phyloP scores from a whole-genome alignment of 2,888 invertebrate species.

The Sminthurinus aureus region DNA sequence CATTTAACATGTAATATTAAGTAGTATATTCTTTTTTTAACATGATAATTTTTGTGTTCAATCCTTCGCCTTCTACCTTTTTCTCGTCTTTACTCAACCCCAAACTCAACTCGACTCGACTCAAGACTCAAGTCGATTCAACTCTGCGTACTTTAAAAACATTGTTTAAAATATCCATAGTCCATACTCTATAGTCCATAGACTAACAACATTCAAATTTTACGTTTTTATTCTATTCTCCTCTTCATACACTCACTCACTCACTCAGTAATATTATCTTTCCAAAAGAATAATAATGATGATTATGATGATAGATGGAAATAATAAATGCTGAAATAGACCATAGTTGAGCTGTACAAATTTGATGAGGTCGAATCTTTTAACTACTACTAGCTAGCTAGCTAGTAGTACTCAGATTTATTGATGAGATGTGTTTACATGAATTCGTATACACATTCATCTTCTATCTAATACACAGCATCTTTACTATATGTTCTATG shows the following conservation, averaged over 20 bases:
- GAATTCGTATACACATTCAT: neutral
- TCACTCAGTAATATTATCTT: conserved; percentile 35
- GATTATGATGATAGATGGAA: too few relatives aligned
- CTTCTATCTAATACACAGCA: neutral
- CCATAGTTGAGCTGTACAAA: conserved; percentile 39
- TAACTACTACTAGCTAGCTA: conserved; percentile 7
- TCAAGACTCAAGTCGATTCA: conserved; percentile 36
- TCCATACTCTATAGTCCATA: too few relatives aligned
- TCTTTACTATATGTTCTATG: neutral
- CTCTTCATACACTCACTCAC: neutral
- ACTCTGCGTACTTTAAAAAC: neutral
- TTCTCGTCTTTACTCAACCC: conserved; percentile 15
- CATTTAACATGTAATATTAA: too few relatives aligned
- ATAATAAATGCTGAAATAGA: conserved; percentile 42
- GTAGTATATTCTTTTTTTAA: conserved; percentile 28
- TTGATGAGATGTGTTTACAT: neutral
- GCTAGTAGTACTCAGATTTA: neutral
- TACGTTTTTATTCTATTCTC: neutral
- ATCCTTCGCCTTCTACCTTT: conserved; percentile 20
- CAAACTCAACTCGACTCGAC: conserved; percentile 33
- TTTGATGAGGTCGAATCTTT: conserved; percentile 46
- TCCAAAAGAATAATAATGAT: conserved; percentile 38
- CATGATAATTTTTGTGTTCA: conserved; percentile 26
- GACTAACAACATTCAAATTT: neutral
- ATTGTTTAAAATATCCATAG: conserved; percentile 21